Evolutionary conservation across 2,888 invertebrate genomes (phyloP).

Genomic region (Saturnia pavonia): DNA sequence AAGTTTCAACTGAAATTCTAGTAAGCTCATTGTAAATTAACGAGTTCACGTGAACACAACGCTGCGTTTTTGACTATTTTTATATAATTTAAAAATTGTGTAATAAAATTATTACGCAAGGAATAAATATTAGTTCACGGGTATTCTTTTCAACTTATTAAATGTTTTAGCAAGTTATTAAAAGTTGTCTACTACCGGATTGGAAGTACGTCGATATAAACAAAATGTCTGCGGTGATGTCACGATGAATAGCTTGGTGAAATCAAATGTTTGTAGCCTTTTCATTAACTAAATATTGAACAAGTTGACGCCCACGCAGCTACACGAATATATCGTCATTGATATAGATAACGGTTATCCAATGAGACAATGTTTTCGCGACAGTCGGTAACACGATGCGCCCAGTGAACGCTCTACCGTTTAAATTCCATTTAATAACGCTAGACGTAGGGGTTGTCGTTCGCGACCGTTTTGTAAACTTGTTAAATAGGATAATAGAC

Average conservation of each 20-base stretch:
- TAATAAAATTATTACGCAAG: too few species aligned
- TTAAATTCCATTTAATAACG: neutral
- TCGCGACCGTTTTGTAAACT: too few species aligned
- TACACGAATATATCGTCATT: neutral
- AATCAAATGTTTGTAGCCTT: neutral
- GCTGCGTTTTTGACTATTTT: too few species aligned
- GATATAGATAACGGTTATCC: constrained; percentile 4
- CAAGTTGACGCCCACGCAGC: constrained; percentile 1
- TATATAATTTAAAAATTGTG: too few species aligned
- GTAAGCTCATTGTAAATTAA: too few species aligned
- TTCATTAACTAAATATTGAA: constrained; percentile 3
- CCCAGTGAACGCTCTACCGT: neutral
- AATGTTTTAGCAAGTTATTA: too few species aligned
- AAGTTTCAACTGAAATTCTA: too few species aligned
- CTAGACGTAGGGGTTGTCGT: neutral
- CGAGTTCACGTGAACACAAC: too few species aligned
- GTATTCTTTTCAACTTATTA: too few species aligned
- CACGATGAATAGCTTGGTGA: neutral
- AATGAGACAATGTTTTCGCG: neutral
- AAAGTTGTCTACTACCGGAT: too few species aligned
- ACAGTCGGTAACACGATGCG: neutral
- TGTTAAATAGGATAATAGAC: too few species aligned
- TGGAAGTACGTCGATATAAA: neutral
- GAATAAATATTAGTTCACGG: too few species aligned
- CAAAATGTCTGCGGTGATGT: neutral